Base-by-base conservation (phyloP, 2,888 invertebrate species). In the Stenodera caucasica region DNA sequence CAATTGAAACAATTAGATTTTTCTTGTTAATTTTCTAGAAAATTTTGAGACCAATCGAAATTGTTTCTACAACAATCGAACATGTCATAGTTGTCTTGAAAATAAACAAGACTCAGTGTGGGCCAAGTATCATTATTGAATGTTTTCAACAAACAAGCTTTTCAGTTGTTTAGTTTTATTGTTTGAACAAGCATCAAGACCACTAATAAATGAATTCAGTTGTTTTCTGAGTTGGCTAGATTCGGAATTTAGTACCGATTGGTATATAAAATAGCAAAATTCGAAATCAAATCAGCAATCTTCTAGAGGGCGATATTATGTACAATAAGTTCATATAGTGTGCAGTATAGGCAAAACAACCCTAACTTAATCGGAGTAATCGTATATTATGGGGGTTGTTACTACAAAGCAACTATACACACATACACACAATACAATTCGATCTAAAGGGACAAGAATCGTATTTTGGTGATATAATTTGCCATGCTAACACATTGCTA, bases 281-380 rank as follows among this genome's bases (percentile, higher is more conserved):
- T 45, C 21, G 45, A 45, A 45, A 45, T 45, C 45, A 45, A 45
- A 45, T 45, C 45, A 45, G 23, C 11, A n/a, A 45, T 45, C 21
- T 23, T 21, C 21, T 12, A n/a, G 33, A 33, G 32, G 32, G 32
- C 2, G 14, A 35, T 37, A 6, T 40, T 15, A 40, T 49, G 29
- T 37, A 23, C 40, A 53, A 62, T 64, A 65, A 63, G 70, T 70
- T 68, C 67, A 66, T 63, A 64, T 64, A 65, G 68, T 5, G 5
- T 26, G 26, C 26, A 26, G 70, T 74, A 75, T 75, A 72, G 71
- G 72, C 60, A 75, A 72, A 75, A 71, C 75, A 71, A 69, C 72
- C 74, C 75, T 77, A 78, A 78, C 76, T 72, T 75, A 76, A 78
- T 78, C 75, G 77, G 73, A 73, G 75, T 78, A 78, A 78, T 78